Conservation (phyloP, 1,140 invertebrate species). For the Chironomus tepperi region DNA sequence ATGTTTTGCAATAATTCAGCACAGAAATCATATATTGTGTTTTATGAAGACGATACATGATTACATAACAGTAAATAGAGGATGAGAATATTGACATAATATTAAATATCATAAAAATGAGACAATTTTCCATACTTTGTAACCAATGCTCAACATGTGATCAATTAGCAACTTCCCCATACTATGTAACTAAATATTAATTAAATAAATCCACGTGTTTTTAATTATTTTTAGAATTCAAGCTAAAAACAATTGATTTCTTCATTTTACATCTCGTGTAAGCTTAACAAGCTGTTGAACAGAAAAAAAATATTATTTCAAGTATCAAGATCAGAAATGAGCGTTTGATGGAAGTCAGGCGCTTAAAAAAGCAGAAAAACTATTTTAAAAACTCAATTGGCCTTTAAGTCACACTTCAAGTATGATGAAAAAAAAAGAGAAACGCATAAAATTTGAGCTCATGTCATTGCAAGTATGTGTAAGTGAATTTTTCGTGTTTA, state of each 20-base stretch:
- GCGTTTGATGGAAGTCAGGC: background rate
- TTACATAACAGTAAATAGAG: too few species aligned
- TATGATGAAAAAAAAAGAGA: background rate
- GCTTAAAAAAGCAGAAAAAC: background rate
- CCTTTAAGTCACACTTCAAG: constrained; percentile 9
- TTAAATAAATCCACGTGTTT: background rate
- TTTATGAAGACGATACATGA: too few species aligned
- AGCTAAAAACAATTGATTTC: background rate
- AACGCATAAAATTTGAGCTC: constrained; percentile 2
- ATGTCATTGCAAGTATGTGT: background rate
- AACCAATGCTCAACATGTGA: background rate
- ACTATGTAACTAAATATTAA: background rate
- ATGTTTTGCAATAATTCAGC: too few species aligned
- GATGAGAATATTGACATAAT: too few species aligned
- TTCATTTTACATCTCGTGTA: background rate
- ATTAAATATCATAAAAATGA: too few species aligned
- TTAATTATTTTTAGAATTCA: background rate
- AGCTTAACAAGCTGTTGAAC: background rate
- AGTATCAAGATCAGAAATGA: constrained; percentile 1
- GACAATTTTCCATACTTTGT: background rate
- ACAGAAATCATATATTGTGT: too few species aligned
- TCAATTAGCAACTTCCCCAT: background rate
- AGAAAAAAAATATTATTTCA: background rate
- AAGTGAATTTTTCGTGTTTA: background rate
- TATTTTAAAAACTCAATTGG: background rate